These are phyloP conservation scores for Nematostella vectensis DNA, from an alignment of 92 coral and sea anemone species.

Conservation along the genomic window DNA sequence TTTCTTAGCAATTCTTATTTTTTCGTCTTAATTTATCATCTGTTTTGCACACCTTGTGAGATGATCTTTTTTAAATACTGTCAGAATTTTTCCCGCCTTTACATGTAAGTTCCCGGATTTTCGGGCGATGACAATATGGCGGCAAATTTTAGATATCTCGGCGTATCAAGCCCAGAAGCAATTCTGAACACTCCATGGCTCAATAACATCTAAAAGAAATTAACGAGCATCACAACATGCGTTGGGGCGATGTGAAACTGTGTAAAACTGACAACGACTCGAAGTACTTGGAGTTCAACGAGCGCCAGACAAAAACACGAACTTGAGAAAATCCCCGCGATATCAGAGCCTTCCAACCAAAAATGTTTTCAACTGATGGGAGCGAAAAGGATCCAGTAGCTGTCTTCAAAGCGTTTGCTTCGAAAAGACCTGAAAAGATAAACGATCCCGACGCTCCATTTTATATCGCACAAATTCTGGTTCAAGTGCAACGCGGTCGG, in stretches of 20 bases:
- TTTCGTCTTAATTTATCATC: no score
- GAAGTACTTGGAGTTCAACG: constrained; percentile 29
- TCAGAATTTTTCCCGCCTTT: no score
- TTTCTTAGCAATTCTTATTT: no score
- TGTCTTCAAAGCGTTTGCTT: constrained; percentile 39
- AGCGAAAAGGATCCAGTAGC: constrained; percentile 51
- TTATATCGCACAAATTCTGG: constrained; percentile 39
- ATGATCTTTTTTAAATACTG: no score
- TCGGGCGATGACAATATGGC: no score
- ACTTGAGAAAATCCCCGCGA: constrained; percentile 28
- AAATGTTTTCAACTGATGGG: constrained; percentile 48
- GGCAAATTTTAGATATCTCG: no score
- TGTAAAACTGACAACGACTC: constrained; percentile 16
- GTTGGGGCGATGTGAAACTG: constrained; percentile 41
- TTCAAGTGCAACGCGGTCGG: constrained; percentile 22
- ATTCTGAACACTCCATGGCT: constrained; percentile 27
- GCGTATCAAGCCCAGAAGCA: constrained; percentile 21
- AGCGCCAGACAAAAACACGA: constrained; percentile 47
- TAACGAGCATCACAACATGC: constrained; percentile 29
- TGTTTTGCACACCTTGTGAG: no score
- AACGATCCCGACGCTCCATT: constrained; percentile 42
- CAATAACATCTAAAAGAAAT: constrained; percentile 29
- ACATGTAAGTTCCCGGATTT: no score
- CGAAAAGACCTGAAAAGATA: constrained; percentile 46
- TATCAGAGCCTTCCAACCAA: constrained; percentile 35